Conservation (phyloP, 2,113 vertebrate genomes). For the Herpailurus yagouaroundi region DNA sequence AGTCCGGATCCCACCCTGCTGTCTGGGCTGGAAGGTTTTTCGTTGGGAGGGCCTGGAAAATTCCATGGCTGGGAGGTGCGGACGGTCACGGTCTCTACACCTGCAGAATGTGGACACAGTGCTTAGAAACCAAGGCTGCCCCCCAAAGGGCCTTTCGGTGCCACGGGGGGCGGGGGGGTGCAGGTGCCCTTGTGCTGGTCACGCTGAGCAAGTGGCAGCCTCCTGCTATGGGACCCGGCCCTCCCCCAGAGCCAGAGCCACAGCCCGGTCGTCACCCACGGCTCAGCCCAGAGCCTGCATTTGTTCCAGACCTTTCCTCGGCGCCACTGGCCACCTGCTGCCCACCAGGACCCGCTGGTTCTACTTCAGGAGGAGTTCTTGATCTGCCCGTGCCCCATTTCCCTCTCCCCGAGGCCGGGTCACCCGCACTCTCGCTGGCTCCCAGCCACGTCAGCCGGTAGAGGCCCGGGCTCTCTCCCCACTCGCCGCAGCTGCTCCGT, state of each 20-base stretch:
- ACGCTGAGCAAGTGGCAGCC: not conserved
- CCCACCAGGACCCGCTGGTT: not conserved
- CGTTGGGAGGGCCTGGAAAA: not conserved
- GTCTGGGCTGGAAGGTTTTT: not conserved
- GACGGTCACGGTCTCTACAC: too few relatives aligned
- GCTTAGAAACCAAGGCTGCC: not conserved
- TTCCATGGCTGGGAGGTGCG: not conserved
- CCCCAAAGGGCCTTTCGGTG: not conserved
- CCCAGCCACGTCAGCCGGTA: not conserved
- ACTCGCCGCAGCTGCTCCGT: too few relatives aligned
- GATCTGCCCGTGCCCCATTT: not conserved
- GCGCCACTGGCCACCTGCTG: not conserved
- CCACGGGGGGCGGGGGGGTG: fast-evolving
- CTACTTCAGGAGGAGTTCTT: not conserved
- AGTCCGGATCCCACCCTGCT: not conserved
- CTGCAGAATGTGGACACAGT: not conserved
- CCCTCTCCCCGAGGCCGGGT: not conserved
- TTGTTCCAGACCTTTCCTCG: not conserved
- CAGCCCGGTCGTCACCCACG: not conserved
- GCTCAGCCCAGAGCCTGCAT: not conserved
- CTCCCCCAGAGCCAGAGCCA: too few relatives aligned
- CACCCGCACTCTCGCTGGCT: not conserved
- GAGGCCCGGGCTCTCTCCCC: not conserved
- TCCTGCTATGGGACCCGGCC: not conserved
- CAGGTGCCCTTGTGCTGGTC: not conserved